Evolutionary conservation across 2,113 vertebrate genomes (phyloP).

Genomic region (Menidia beryllina): DNA sequence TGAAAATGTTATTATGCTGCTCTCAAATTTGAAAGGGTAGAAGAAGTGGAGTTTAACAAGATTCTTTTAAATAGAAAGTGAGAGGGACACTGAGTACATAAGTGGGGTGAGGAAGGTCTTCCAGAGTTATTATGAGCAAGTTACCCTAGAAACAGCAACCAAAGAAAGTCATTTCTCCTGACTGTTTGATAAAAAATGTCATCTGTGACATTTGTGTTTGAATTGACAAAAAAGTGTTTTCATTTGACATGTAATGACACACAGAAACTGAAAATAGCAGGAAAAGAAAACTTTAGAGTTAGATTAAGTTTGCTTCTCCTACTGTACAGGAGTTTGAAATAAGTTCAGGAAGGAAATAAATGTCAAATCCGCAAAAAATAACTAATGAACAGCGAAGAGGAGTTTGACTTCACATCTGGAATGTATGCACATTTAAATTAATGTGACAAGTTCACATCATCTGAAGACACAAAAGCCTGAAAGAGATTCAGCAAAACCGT

Average conservation of each 20-base stretch:
- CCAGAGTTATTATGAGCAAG: constrained; percentile 28
- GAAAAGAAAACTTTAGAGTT: neutral
- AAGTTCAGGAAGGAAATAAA: neutral
- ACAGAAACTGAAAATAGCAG: constrained; percentile 40
- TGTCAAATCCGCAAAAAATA: too few relatives aligned
- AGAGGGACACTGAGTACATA: neutral
- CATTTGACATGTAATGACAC: constrained; percentile 17
- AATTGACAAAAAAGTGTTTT: constrained; percentile 14
- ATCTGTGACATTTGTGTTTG: constrained; percentile 43
- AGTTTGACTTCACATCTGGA: too few relatives aligned
- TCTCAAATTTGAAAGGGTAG: neutral
- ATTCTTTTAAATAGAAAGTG: neutral
- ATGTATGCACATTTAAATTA: too few relatives aligned
- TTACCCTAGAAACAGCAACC: constrained; percentile 65
- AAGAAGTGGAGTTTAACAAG: constrained; percentile 4
- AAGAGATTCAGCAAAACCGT: too few relatives aligned
- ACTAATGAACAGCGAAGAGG: neutral
- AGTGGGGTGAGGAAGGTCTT: constrained; percentile 45
- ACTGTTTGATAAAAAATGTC: constrained; percentile 20
- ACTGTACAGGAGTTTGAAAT: neutral
- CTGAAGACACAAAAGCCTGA: too few relatives aligned
- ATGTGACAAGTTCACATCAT: too few relatives aligned
- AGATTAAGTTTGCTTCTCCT: neutral
- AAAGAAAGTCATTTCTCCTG: constrained; percentile 33
- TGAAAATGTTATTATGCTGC: neutral